Evolutionary conservation across 2,888 invertebrate species (phyloP).

Genomic region (Ceriagrion tenellum): DNA sequence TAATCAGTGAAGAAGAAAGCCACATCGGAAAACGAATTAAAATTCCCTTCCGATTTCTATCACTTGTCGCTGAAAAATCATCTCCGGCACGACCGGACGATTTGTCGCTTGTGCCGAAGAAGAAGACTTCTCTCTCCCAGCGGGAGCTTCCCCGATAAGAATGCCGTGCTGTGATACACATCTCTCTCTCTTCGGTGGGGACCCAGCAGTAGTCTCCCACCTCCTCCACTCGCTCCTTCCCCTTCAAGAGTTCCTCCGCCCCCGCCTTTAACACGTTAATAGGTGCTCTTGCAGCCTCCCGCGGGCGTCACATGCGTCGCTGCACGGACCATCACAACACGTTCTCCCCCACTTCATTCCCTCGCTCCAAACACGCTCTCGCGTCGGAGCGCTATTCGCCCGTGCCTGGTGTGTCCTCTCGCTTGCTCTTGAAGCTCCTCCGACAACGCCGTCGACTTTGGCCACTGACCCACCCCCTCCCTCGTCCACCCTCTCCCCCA

Average conservation of each 20-base stretch:
- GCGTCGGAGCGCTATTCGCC: neutral
- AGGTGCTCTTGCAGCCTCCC: neutral
- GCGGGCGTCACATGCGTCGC: neutral
- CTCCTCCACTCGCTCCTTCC: neutral
- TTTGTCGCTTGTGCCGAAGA: neutral
- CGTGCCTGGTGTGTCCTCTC: neutral
- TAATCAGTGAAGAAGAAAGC: too few species aligned
- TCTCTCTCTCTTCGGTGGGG: neutral
- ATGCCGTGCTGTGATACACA: neutral
- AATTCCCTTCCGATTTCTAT: too few species aligned
- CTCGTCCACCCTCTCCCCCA: neutral
- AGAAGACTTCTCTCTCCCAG: neutral
- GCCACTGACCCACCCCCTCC: neutral
- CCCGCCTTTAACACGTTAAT: neutral
- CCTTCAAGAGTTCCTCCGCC: neutral
- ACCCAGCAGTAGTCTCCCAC: neutral
- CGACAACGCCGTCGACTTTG: neutral
- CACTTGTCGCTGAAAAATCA: too few species aligned
- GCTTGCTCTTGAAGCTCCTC: neutral
- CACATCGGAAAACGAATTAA: too few species aligned
- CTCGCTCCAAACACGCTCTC: neutral
- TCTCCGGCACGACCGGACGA: too few species aligned
- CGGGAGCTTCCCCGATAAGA: neutral
- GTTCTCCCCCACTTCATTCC: neutral
- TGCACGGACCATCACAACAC: slow-evolving; percentile 28